These are phyloP conservation scores for Ptilorrhoa leucosticta DNA, from an alignment of 2,113 vertebrate genomes.

Conservation along the genomic window DNA sequence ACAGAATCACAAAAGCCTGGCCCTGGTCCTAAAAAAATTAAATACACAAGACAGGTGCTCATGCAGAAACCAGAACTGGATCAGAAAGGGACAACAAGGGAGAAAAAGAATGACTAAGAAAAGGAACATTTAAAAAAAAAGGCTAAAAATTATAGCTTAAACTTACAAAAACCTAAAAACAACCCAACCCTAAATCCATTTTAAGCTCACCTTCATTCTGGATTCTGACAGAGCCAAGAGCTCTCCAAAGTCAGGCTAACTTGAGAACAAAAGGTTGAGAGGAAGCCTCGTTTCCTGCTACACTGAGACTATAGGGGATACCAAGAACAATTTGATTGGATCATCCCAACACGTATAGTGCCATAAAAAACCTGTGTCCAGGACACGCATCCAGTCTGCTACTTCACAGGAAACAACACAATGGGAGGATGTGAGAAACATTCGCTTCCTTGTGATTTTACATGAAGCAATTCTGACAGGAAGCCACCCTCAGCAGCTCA, in stretches of 20 bases:
- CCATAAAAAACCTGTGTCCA: constrained; percentile 31
- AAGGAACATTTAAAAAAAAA: background rate
- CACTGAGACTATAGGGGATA: background rate
- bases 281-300: constrained; percentile 61
- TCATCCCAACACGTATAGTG: background rate
- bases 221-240: background rate
- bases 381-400: background rate
- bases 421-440: constrained; percentile 18
- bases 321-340: constrained; percentile 32
- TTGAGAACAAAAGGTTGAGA: constrained; percentile 67
- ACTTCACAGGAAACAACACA: constrained; percentile 61
- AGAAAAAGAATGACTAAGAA: background rate
- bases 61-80: background rate
- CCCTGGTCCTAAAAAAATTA: background rate
- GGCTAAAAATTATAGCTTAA: background rate
- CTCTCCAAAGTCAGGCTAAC: constrained; percentile 1
- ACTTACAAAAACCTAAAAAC: background rate
- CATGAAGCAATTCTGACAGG: background rate
- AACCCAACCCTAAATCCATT: background rate
- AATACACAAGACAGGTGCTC: accelerated
- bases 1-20: background rate
- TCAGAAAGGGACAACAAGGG: background rate
- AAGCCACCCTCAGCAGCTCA: background rate
- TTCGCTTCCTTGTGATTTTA: constrained; percentile 15
- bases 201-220: constrained; percentile 77